Base-by-base conservation (phyloP, 2,888 invertebrate genomes). In the Lingula anatina region DNA sequence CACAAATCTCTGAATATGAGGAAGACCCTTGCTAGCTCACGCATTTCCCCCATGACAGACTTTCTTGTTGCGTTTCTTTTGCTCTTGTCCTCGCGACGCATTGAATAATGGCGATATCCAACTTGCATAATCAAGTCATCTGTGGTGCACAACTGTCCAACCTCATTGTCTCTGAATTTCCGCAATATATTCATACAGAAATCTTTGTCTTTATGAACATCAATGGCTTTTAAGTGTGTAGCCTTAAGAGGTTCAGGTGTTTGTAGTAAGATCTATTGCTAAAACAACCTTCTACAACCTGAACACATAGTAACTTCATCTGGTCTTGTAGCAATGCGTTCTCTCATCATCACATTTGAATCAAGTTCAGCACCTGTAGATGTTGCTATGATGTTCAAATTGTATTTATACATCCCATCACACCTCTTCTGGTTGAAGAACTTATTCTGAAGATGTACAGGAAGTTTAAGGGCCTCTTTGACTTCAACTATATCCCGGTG, bases 1-100 rank as follows among this genome's bases (percentile, higher is more conserved):
- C 18, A 28, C 20, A 44, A 9, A 28, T 5, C 5, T 18, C 24
- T n/a, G 28, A 44, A 50, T 27, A 12, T 26, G 2, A 47, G 20
- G 28, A 35, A 53, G 9, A 53, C 41, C 15, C 53, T 38, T 26
- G 47, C 44, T 21, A 53, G 25, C 28, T 50, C 50, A 20, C 53
- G 37, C 53, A 50, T 54, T 38, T 54, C 53, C 12, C 20, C 39
- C 53, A 54, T 54, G 7, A 54, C 45, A 27, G 31, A 41, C 24
- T 39, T 50, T 42, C 46, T 47, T 2, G 46, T 38, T 46, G 47
- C 54, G 39, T 39, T 38, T n/a, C 27, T 23, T 40, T 54, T 50
- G 26, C 50, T 47, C 2, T 15, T 37, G 25, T 50, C 50, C 18
- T 21, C 21, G 41, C 41, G 20, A 39, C 53, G 37, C n/a, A 47